phyloP scores from a whole-genome alignment of 1,140 invertebrate genomes.

The Hesperophylax magnus region DNA sequence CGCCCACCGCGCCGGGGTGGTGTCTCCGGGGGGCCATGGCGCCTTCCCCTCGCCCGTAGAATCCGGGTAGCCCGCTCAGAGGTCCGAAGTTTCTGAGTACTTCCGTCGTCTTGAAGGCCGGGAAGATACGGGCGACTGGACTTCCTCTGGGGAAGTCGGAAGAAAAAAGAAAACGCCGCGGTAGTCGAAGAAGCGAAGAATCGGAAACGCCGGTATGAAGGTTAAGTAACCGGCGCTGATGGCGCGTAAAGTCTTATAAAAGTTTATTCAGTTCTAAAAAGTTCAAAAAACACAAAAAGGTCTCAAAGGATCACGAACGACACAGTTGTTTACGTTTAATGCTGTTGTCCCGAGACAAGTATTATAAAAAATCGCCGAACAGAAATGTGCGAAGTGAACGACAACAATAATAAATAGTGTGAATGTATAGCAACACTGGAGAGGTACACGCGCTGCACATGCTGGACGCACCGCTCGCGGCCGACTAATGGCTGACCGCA shows the following conservation, averaged over 20 bases:
- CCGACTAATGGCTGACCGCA: constrained; percentile 70
- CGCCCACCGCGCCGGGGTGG: constrained; percentile 64
- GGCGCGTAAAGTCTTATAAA: constrained; percentile 63
- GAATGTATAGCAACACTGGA: constrained; percentile 34
- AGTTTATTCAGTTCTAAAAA: constrained; percentile 25
- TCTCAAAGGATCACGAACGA: not conserved
- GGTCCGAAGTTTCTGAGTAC: constrained; percentile 7
- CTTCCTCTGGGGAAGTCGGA: constrained; percentile 4
- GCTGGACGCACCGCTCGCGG: constrained; percentile 68
- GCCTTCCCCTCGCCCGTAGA: constrained; percentile 46
- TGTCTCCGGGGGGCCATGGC: constrained; percentile 69
- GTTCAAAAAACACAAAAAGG: not conserved
- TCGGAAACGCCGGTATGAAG: not conserved
- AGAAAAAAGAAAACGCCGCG: constrained; percentile 12
- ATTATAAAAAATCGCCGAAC: constrained; percentile 23
- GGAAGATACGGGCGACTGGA: not conserved
- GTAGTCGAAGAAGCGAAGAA: not conserved
- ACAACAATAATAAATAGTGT: constrained; percentile 40
- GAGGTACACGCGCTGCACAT: constrained; percentile 61
- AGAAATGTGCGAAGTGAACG: not conserved
- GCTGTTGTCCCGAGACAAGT: not conserved
- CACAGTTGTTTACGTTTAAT: constrained; percentile 15
- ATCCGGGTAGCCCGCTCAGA: constrained; percentile 24
- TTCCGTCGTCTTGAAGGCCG: constrained; percentile 30
- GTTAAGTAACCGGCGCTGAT: constrained; percentile 56